Percentiles rank a stretch among this genome's conserved stretches.
Conservation (phyloP, 2,888 invertebrate genomes). For the Coelopa pilipes region DNA sequence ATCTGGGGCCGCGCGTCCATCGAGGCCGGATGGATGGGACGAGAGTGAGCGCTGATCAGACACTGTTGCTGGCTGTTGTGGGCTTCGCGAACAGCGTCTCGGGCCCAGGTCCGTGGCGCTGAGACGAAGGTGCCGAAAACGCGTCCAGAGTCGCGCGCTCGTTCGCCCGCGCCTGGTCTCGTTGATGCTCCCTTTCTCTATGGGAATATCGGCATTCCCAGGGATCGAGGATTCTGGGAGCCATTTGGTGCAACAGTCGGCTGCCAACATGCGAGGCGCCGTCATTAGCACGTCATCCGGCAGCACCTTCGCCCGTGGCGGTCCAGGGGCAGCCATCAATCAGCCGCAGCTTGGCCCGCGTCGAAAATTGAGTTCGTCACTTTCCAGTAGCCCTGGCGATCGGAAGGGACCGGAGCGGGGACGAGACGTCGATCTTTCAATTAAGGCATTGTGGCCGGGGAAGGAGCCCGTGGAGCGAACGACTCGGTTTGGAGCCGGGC, state of each 20-base stretch:
- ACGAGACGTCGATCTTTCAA: too few relatives aligned
- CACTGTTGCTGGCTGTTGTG: not conserved
- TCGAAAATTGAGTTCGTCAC: slow-evolving; percentile 41
- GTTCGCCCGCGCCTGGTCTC: too few relatives aligned
- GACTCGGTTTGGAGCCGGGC: not conserved
- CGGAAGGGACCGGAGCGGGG: not conserved
- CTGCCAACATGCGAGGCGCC: slow-evolving; percentile 52
- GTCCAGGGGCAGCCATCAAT: slow-evolving; percentile 55
- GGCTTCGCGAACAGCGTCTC: not conserved
- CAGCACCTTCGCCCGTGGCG: slow-evolving; percentile 44
- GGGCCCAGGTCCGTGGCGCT: too few relatives aligned
- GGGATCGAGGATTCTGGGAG: not conserved
- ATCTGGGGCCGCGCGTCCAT: slow-evolving; percentile 48
- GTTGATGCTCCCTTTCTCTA: too few relatives aligned
- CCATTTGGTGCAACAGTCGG: slow-evolving; percentile 37
- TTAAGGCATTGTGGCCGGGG: too few relatives aligned
- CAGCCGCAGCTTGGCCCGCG: slow-evolving; percentile 41
- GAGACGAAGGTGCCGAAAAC: too few relatives aligned
- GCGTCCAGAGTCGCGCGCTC: too few relatives aligned
- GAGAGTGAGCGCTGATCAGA: slow-evolving; percentile 9
- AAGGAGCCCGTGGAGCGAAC: not conserved
- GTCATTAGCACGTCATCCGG: slow-evolving; percentile 62
- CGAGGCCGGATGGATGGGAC: slow-evolving; percentile 30
- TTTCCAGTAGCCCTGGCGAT: slow-evolving; percentile 40
- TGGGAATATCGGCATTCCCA: not conserved